A percentile compares a stretch with the other conserved stretches of the same genome.
phyloP scores from a whole-genome alignment of 2,888 invertebrate species.

The Drosophila nigricruria region DNA sequence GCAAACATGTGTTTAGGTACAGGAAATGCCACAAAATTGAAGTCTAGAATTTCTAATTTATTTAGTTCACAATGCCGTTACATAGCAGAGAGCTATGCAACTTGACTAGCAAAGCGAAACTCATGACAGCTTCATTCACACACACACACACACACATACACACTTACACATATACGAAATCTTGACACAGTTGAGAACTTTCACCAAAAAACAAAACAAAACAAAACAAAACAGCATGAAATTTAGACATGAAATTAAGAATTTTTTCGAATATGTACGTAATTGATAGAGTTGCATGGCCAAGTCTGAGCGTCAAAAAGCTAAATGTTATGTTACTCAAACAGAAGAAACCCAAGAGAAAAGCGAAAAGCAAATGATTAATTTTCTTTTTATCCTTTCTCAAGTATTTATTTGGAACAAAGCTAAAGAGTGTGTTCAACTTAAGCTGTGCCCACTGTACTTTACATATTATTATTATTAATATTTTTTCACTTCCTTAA shows the following conservation, averaged over 20 bases:
- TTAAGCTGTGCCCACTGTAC: conserved; percentile 54
- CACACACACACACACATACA: conserved; percentile 10
- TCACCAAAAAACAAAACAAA: not conserved
- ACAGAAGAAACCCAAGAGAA: not conserved
- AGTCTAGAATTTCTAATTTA: conserved; percentile 15
- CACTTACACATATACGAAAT: conserved; percentile 10
- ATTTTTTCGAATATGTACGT: conserved; percentile 53
- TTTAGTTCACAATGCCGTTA: conserved; percentile 10
- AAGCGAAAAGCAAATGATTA: conserved; percentile 1
- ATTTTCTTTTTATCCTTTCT: not conserved
- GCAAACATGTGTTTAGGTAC: conserved; percentile 28
- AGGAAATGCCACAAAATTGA: conserved; percentile 35
- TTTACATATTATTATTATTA: conserved; percentile 13
- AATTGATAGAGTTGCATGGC: conserved; percentile 37
- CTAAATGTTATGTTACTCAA: conserved; percentile 48
- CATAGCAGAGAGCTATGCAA: conserved; percentile 50
- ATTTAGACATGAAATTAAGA: conserved; percentile 53
- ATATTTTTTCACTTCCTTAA: conserved; percentile 40
- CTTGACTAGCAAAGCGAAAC: conserved; percentile 30
- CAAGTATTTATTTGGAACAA: conserved; percentile 44
- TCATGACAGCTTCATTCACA: conserved; percentile 45
- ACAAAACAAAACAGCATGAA: conserved; percentile 40
- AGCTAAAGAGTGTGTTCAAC: conserved; percentile 51
- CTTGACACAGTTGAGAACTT: conserved; percentile 16
- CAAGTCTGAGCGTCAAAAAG: conserved; percentile 32